Evolutionary conservation across 2,888 invertebrate genomes (phyloP), one percentile per base, ranked within the genome.

Genomic region (Cerastoderma edule): DNA sequence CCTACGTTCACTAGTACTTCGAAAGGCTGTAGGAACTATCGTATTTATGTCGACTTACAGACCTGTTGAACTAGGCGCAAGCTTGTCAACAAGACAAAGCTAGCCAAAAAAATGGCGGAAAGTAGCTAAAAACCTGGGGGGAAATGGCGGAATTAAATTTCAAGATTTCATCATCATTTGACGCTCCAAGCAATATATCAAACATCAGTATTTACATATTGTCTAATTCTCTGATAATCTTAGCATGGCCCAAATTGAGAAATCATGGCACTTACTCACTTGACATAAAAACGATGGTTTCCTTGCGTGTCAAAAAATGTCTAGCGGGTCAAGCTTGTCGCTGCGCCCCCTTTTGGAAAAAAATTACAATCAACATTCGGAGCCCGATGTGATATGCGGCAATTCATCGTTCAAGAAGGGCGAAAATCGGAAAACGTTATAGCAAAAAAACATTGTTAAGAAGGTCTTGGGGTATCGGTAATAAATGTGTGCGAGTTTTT

Each of bases 341-440:
- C 16, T 39, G 60, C 60, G 60, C 60, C 60, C 60, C 27, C 60
- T 60, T 60, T 27, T 50, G 50, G 50, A 24, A 22, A 39, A 27
- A 60, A 24, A 24, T 22, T 3, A 53, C 19, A 53, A 22, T 56
- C 32, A 56, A 32, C 32, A 56, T 56, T 3, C 56, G 56, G 56
- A 30, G 16, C n/a, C 39, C 10, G 39, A 39, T 39, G 39, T 39
- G 39, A 16, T 13, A 13, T 8, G 39, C 39, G 8, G 8, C 39
- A 16, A 39, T 39, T 8, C 39, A 39, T 13, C 16, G 16, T 39
- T n/a, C 39, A 16, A 16, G 16, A 8, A 13, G 10, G 16, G 16
- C 8, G 39, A 8, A 13, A 8, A 13, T 39, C 39, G 16, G 16
- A 13, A 16, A 39, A 39, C 16, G 10, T 39, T 8, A 39, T 8